A percentile compares a stretch with the other conserved stretches of the same genome.
Evolutionary conservation across 2,797 vertebrate species (phyloP).

Genomic region (Poecilia wingei): DNA sequence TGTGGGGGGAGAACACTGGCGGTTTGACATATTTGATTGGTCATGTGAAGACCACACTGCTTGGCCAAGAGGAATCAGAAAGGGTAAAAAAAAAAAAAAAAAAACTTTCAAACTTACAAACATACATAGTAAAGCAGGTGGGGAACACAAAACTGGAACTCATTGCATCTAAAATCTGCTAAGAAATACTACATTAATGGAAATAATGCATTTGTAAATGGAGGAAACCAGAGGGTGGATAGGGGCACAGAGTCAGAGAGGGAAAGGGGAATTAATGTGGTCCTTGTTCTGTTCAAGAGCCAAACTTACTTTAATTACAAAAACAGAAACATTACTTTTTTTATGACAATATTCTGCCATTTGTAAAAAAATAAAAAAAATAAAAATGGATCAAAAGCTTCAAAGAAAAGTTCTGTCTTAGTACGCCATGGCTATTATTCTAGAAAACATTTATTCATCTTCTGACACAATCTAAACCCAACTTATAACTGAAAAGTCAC

Average conservation of each 20-base stretch:
- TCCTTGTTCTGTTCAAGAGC: constrained; percentile 79
- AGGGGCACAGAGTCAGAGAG: not conserved
- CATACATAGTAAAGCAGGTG: constrained; percentile 71
- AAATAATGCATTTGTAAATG: constrained; percentile 71
- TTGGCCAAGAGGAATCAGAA: constrained; percentile 61
- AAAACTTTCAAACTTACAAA: constrained; percentile 40
- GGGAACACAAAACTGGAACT: constrained; percentile 47
- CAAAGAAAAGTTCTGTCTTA: constrained; percentile 64
- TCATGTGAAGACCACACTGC: constrained; percentile 82
- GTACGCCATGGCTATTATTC: constrained; percentile 66
- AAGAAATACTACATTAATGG: constrained; percentile 52
- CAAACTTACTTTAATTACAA: constrained; percentile 79
- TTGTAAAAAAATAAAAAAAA: constrained; percentile 49
- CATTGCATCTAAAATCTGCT: constrained; percentile 63
- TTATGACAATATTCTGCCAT: constrained; percentile 79
- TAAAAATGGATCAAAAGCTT: constrained; percentile 73
- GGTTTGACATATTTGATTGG: constrained; percentile 82
- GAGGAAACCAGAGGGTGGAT: constrained; percentile 25
- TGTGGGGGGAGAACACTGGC: constrained; percentile 72
- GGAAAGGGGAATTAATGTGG: constrained; percentile 40
- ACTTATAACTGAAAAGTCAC: constrained; percentile 64
- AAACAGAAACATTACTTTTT: constrained; percentile 80
- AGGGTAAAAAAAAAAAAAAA: constrained; percentile 58
- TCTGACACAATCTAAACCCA: constrained; percentile 71
- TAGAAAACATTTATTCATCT: constrained; percentile 54